Evolutionary conservation across 2,113 vertebrate genomes (phyloP), one percentile per base, ranked within the genome.

Genomic region (Anolis sagrei): DNA sequence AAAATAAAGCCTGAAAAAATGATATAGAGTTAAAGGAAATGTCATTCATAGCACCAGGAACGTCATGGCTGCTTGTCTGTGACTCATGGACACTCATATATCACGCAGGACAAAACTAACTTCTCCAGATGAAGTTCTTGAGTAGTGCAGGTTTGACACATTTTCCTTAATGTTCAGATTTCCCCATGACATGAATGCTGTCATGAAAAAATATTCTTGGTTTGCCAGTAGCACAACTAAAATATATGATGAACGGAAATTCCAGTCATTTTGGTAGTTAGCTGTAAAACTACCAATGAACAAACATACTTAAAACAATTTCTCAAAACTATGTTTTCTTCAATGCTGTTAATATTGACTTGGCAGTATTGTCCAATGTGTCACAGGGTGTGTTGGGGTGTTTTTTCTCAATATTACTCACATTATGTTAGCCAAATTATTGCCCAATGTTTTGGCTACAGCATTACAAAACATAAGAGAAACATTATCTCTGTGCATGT

Each of bases 321-420:
- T 87, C 36, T 77, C 44, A 34, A 85, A 85, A 8, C 54, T 39
- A 44, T 44, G 39, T 44, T 44, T 92, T 89, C 79, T 89, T 83
- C 86, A 90, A 83, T 75, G 79, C n/a, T 68, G n/a, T 73, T 25
- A 58, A 51, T 21, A 58, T 62, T 66, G 48, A 34, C 87, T 90
- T 90, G 2, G 2, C 72, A 75, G 44, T 13, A 49, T 48, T 81
- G 1, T 76, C 89, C 5, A 64, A 61, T 91, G 89, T 1, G 0
- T 94, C 92, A 94, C 23, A 87, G 92, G 89, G 91, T 34, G 89
- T 91, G 91, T 87, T 78, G 84, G 64, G 70, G 80, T 87, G 84
- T 36, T 68, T 89, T 77, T 32, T 44, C 39, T 78, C 48, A 77
- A 39, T 69, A 62, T 84, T 84, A 69, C 74, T 78, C 79, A 83